A percentile compares a stretch with the other conserved stretches of the same genome.
These are phyloP conservation scores for Atopsyche davidsoni DNA, from an alignment of 1,140 invertebrate species.

Conservation along the genomic window DNA sequence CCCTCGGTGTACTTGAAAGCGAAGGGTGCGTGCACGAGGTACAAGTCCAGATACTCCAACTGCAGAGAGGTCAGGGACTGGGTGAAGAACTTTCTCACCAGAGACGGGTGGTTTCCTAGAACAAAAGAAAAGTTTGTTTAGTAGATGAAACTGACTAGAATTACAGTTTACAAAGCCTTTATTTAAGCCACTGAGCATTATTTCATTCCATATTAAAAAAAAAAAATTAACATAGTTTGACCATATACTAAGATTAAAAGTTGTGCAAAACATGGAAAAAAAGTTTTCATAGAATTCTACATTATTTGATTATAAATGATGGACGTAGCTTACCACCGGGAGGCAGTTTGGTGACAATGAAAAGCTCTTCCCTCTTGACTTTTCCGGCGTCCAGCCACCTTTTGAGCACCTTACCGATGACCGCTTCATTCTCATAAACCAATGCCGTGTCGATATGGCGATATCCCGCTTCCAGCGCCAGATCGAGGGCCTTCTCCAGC, in stretches of 20 bases:
- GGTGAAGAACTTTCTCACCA: constrained; percentile 66
- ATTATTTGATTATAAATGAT: no score
- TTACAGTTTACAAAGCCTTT: constrained; percentile 9
- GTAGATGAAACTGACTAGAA: no score
- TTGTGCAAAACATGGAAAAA: no score
- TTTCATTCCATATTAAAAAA: no score
- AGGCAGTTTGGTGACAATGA: constrained; percentile 73
- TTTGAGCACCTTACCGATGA: constrained; percentile 69
- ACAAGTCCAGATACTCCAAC: constrained; percentile 78
- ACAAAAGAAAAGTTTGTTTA: constrained; percentile 51
- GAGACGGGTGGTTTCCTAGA: constrained; percentile 58
- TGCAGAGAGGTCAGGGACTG: constrained; percentile 67
- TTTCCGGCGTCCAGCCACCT: constrained; percentile 65
- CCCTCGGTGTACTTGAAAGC: constrained; percentile 52
- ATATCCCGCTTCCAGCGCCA: constrained; percentile 60
- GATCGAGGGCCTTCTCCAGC: constrained; percentile 60
- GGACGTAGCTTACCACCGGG: constrained; percentile 37
- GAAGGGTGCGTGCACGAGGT: constrained; percentile 77
- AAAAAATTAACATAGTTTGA: no score
- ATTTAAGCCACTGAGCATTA: no score
- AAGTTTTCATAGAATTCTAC: no score
- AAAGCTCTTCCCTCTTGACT: constrained; percentile 70
- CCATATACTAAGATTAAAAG: no score
- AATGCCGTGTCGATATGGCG: constrained; percentile 78
- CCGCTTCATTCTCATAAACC: constrained; percentile 75